Evolutionary conservation across 2,888 invertebrate species (phyloP).

Genomic region (Epinotia demarniana): DNA sequence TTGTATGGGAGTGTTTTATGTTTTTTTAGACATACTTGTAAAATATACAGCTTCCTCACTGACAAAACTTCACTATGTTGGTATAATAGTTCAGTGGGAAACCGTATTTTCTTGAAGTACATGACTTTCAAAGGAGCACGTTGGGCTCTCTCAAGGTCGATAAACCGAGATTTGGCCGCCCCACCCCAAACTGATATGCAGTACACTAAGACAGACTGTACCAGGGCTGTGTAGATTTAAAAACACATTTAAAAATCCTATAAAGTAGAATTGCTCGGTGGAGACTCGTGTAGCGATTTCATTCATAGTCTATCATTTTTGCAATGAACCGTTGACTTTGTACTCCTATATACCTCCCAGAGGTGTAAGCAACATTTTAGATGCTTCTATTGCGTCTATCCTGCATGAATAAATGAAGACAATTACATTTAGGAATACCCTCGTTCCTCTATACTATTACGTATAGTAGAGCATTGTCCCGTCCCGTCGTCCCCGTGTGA

Average conservation of each 20-base stretch:
- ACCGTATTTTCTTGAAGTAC: too few species aligned
- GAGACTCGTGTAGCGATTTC: neutral
- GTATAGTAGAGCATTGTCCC: constrained; percentile 46
- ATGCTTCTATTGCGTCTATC: constrained; percentile 42
- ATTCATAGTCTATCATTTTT: neutral
- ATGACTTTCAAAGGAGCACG: too few species aligned
- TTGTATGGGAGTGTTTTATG: too few species aligned
- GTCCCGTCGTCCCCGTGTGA: constrained; percentile 48
- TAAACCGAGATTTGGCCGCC: too few species aligned
- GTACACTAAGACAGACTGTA: too few species aligned
- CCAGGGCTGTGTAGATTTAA: too few species aligned
- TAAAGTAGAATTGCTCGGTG: neutral
- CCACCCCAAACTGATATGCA: too few species aligned
- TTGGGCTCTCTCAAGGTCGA: too few species aligned
- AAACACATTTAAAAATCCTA: neutral
- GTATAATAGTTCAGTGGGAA: too few species aligned
- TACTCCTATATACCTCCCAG: constrained; percentile 16
- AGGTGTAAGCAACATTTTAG: constrained; percentile 26
- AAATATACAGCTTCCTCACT: too few species aligned
- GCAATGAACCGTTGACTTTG: neutral
- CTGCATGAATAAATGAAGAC: constrained; percentile 57
- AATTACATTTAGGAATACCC: constrained; percentile 54
- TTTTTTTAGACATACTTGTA: too few species aligned
- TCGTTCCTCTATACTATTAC: constrained; percentile 48
- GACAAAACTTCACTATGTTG: too few species aligned